phyloP scores from a whole-genome alignment of 1,140 invertebrate species.

The Scaptomyza pallida region DNA sequence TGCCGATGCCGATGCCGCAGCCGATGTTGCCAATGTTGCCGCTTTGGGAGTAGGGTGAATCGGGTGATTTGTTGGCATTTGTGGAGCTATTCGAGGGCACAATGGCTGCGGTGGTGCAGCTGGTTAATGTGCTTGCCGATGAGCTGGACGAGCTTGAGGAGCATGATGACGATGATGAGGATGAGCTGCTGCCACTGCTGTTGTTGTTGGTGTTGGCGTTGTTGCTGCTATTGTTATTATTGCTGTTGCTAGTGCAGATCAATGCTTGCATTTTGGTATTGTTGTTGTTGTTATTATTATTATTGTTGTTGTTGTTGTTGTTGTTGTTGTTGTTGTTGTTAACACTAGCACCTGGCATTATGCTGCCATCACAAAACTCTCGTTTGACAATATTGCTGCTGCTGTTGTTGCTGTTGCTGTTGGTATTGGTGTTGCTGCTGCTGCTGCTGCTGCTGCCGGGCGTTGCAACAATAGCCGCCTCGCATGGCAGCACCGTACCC shows the following conservation, averaged over 20 bases:
- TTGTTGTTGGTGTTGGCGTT: conserved; percentile 27
- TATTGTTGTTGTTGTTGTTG: conserved; percentile 46
- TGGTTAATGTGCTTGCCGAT: conserved; percentile 69
- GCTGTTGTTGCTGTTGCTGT: conserved; percentile 28
- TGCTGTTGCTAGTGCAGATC: conserved; percentile 45
- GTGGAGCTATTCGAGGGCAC: conserved; percentile 80
- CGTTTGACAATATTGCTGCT: conserved; percentile 74
- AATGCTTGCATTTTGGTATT: conserved; percentile 65
- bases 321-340: conserved; percentile 60
- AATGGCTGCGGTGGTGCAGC: conserved; percentile 77
- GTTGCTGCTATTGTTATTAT: conserved; percentile 24
- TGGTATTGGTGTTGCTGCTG: too few relatives aligned
- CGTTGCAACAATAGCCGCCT: conserved; percentile 74
- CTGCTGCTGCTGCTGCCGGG: conserved; percentile 54
- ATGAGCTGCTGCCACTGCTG: conserved; percentile 61
- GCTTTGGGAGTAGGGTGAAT: conserved; percentile 63
- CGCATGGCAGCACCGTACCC: conserved; percentile 81
- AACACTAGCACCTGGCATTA: conserved; percentile 66
- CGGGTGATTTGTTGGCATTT: conserved; percentile 76
- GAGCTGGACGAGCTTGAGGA: conserved; percentile 74
- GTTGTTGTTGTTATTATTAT: conserved; percentile 58
- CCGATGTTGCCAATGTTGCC: conserved; percentile 32
- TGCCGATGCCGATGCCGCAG: conserved; percentile 32
- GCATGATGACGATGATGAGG: conserved; percentile 75
- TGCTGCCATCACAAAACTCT: conserved; percentile 76